Percentiles rank a stretch among this genome's conserved stretches.
Evolutionary conservation across 2,797 vertebrate species (phyloP).

Genomic region (Protonibea diacanthus): DNA sequence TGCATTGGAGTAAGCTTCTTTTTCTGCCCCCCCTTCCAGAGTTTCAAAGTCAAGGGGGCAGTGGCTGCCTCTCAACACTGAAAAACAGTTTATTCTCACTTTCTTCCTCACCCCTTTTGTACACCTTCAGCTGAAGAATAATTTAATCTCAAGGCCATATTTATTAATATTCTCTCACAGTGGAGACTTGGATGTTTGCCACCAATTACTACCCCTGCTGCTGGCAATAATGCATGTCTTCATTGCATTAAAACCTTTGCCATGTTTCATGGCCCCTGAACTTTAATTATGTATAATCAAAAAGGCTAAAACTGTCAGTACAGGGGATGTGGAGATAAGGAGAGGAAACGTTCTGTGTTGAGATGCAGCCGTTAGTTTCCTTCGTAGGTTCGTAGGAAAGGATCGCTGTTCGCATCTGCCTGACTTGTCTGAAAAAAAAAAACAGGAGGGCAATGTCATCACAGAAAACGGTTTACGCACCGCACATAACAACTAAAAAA

Average conservation of each 20-base stretch:
- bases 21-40: constrained; percentile 45
- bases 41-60: constrained; percentile 49
- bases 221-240: constrained; percentile 29
- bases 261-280: constrained; percentile 5
- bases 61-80: constrained; percentile 63
- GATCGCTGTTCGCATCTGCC: constrained; percentile 64
- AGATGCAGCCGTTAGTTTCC: constrained; percentile 55
- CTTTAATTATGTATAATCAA: neutral
- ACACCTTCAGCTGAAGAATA: neutral
- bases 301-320: neutral
- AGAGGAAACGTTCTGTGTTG: constrained; percentile 56
- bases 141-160: constrained; percentile 23
- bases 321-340: constrained; percentile 15
- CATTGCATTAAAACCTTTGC: constrained; percentile 28
- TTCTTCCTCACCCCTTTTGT: constrained; percentile 38
- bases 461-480: constrained; percentile 23
- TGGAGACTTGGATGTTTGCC: constrained; percentile 29
- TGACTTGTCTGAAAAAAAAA: constrained; percentile 64
- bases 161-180: constrained; percentile 17
- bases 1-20: constrained; percentile 62
- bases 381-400: constrained; percentile 54
- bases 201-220: constrained; percentile 13
- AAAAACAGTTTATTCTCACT: constrained; percentile 50
- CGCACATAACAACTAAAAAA: constrained; percentile 4
- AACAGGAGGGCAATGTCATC: constrained; percentile 59